These are phyloP conservation scores for Theristicus caerulescens DNA, from an alignment of 2,113 vertebrate species.

Conservation along the genomic window DNA sequence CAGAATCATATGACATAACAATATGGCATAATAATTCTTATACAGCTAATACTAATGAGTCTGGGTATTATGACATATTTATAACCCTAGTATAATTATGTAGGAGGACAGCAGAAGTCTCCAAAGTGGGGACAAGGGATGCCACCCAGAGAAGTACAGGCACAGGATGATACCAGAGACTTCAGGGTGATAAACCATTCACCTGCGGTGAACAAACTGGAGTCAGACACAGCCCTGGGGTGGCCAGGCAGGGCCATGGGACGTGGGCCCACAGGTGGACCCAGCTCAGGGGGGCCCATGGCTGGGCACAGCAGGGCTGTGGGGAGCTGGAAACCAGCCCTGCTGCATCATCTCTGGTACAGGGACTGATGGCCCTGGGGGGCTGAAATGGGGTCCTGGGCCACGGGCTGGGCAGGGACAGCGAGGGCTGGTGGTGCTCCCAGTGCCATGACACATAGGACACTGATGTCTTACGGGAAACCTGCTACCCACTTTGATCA, in stretches of 20 bases:
- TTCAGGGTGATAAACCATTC: background rate
- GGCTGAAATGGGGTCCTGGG: background rate
- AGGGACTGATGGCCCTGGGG: rapidly evolving
- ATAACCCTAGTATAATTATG: background rate
- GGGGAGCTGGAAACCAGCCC: background rate
- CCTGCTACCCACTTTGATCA: background rate
- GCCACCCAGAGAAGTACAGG: background rate
- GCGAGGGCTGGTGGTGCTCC: background rate
- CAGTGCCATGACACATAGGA: background rate
- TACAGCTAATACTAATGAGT: background rate
- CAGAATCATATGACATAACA: background rate
- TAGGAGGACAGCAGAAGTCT: background rate
- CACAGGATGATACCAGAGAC: background rate
- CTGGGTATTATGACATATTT: background rate
- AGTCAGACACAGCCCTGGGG: background rate
- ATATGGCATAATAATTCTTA: background rate
- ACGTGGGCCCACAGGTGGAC: too few relatives aligned
- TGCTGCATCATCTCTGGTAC: background rate
- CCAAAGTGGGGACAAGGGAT: background rate
- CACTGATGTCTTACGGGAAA: background rate
- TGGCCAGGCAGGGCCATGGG: background rate
- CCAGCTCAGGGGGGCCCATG: too few relatives aligned
- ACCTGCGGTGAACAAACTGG: rapidly evolving
- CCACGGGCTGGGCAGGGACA: background rate
- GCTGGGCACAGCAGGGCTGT: background rate